phyloP scores from a whole-genome alignment of 2,888 invertebrate species.

The Athalia cordata region DNA sequence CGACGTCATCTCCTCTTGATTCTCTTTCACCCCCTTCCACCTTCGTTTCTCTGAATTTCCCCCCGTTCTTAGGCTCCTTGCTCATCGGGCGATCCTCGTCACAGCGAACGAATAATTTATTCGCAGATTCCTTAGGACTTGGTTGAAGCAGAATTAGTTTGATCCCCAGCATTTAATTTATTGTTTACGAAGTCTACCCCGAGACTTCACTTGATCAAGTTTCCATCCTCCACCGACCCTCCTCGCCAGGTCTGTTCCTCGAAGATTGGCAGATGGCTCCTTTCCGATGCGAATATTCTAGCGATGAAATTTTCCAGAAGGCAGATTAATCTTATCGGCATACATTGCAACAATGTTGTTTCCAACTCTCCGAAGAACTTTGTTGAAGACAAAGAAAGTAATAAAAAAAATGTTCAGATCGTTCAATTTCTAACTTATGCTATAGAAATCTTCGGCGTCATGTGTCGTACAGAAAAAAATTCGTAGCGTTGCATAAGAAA shows the following conservation, averaged over 20 bases:
- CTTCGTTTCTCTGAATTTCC: constrained; percentile 29
- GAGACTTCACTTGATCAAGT: constrained; percentile 45
- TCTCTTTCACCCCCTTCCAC: constrained; percentile 3
- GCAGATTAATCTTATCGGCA: constrained; percentile 43
- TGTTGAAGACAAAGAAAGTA: background rate
- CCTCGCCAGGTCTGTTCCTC: constrained; percentile 13
- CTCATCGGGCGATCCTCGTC: constrained; percentile 39
- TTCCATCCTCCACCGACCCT: constrained; percentile 39
- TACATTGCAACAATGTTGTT: constrained; percentile 36
- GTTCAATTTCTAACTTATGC: background rate
- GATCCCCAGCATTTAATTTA: constrained; percentile 48
- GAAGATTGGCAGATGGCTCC: constrained; percentile 44
- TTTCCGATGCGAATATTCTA: constrained; percentile 42
- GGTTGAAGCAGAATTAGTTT: constrained; percentile 48
- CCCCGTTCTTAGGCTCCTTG: constrained; percentile 1
- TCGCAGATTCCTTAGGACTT: constrained; percentile 45
- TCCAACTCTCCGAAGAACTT: constrained; percentile 30
- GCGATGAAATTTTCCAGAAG: constrained; percentile 35
- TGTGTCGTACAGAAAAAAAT: background rate
- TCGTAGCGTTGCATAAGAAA: background rate
- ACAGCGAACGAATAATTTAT: constrained; percentile 48
- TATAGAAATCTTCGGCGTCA: too few relatives aligned
- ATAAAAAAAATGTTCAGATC: background rate
- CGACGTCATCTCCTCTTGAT: constrained; percentile 52
- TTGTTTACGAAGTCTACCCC: constrained; percentile 48